Base-by-base conservation (phyloP, 2,888 invertebrate genomes). In the Bellardia bayeri region DNA sequence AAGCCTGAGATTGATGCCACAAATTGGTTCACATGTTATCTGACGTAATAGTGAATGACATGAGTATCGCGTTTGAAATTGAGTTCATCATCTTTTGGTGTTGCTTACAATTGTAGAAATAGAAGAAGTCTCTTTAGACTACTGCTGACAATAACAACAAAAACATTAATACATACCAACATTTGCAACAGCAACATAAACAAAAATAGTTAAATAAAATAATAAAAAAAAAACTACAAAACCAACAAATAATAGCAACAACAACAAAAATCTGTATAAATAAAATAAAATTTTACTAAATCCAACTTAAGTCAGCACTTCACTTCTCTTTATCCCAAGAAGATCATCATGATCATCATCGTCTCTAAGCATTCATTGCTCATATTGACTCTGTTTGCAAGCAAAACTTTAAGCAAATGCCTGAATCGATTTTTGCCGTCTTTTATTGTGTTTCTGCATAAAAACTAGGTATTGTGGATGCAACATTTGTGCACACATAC, bases 1-100 rank as follows among this genome's bases (percentile, higher is more conserved):
- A 90, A 90, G 92, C 91, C 91, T 92, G 92, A 92, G 92, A 92
- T 92, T 92, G 91, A 91, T 91, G 92, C 92, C 92, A 91, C 91
- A 92, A 92, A 92, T 92, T 92, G 92, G 92, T 92, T 92, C 92
- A 92, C 92, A 92, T 92, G 88, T 88, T 79, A 74, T 66, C 80
- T 89, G 88, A 89, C 88, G 89, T 88, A 89, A 89, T 82, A 66
- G 83, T 75, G 85, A 88, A 85, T 87, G 88, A 89, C 89, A 89
- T 89, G 87, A 89, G 86, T 88, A 86, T 82, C 86, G 84, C 86
- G 76, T 88, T 89, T 88, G 88, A 86, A 89, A 89, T 89, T 86
- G 89, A 89, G 89, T 89, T 87, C 88, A 89, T 89, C 89, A 89
- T 88, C 89, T 88, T 83, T 82, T 82, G 82, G 80, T 87, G 75